Conservation (phyloP, 2,888 invertebrate species). For the Caprella mutica region DNA sequence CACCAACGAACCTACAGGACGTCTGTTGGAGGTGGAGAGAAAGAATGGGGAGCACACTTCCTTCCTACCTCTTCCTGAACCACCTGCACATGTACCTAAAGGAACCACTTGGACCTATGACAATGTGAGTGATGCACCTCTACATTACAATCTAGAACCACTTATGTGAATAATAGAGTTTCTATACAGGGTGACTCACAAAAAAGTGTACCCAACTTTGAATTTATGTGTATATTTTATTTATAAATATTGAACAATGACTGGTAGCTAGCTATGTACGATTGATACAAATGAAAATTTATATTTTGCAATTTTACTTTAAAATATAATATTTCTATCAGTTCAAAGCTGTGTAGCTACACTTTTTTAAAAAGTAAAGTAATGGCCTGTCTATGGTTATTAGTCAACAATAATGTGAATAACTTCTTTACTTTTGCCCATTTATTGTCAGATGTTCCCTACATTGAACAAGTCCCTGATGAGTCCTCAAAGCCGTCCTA, state of each 20-base stretch:
- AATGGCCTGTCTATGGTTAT: no score
- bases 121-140: background rate
- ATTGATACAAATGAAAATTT: no score
- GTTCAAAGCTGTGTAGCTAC: no score
- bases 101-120: slow-evolving; percentile 12
- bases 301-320: no score
- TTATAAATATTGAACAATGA: no score
- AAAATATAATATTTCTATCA: no score
- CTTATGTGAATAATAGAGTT: background rate
- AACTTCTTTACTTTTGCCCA: background rate
- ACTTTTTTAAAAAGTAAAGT: no score
- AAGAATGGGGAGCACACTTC: slow-evolving; percentile 76
- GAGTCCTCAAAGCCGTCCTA: slow-evolving; percentile 34
- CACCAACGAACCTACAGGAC: slow-evolving; percentile 38
- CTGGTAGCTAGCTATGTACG: no score
- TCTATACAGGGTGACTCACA: background rate
- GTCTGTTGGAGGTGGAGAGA: slow-evolving; percentile 68
- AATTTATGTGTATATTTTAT: background rate
- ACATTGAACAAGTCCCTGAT: slow-evolving; percentile 43
- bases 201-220: background rate
- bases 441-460: slow-evolving; percentile 35
- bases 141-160: background rate
- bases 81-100: slow-evolving; percentile 38
- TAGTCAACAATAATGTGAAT: no score
- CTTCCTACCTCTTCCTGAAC: slow-evolving; percentile 87